phyloP scores from a whole-genome alignment of 1,140 invertebrate genomes.

The Leptinotarsa lineolata region DNA sequence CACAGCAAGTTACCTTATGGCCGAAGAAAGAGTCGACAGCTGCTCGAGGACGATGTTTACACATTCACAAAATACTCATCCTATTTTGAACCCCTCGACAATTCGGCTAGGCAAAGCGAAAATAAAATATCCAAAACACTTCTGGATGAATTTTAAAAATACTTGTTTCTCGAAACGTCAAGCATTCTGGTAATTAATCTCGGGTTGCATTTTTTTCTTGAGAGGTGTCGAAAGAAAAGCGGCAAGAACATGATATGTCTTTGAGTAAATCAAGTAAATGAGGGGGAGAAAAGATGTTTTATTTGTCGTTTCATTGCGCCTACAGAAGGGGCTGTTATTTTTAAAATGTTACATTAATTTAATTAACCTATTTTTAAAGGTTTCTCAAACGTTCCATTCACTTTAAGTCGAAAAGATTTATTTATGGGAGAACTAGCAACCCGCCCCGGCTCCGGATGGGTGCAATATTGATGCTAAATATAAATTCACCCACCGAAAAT shows the following conservation, averaged over 20 bases:
- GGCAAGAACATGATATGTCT: background rate
- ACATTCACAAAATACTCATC: conserved; percentile 2
- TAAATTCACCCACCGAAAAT: too few species aligned
- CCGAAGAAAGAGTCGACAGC: background rate
- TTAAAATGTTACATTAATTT: background rate
- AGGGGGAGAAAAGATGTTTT: conserved; percentile 12
- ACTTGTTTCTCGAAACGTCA: conserved; percentile 1
- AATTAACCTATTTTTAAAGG: conserved; percentile 4
- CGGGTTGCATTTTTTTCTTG: background rate
- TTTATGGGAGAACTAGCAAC: too few species aligned
- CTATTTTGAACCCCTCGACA: background rate
- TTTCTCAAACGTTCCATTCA: background rate
- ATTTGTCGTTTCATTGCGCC: conserved; percentile 12
- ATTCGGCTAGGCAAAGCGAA: background rate
- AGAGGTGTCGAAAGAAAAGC: conserved; percentile 17
- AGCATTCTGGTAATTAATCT: background rate
- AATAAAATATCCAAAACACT: background rate
- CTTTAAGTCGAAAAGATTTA: background rate
- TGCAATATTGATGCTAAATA: too few species aligned
- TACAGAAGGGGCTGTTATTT: conserved; percentile 14
- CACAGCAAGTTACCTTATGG: background rate
- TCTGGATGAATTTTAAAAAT: background rate
- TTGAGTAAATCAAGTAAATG: conserved; percentile 19
- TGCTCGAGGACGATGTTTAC: background rate
- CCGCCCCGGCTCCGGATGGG: too few species aligned